Evolutionary conservation across 2,888 invertebrate genomes (phyloP), one percentile per base, ranked within the genome.

Genomic region (Folsomia candida): DNA sequence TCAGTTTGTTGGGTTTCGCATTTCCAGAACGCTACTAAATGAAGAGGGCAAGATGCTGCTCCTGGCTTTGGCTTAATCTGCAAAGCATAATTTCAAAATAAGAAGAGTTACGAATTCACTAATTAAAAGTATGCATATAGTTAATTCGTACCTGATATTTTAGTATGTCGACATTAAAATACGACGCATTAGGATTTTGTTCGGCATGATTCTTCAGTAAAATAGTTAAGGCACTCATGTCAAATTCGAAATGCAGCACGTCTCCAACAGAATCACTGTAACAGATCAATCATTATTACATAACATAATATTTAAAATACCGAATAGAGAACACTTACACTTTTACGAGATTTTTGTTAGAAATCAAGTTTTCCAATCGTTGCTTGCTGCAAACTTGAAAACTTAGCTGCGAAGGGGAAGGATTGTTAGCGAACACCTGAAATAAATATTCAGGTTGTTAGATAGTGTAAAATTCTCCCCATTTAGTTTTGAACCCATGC

Each of bases 1-100:
- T 97, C 96, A 2, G 97, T 97, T 82, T 93, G 93, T 69, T 88
- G 87, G 37, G 87, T 85, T 81, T 96, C 96, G 84, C 95, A 96
- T 84, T 97, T 97, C 97, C 97, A 98, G 85, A 97, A 97, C 72
- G 94, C 90, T 28, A 95, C 94, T 82, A 98, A 85, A 83, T 96
- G 94, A 81, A 97, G 90, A 3, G 98, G 98, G 82, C 96, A 94
- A 29, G 94, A 94, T 69, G 90, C 90, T 26, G 95, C 96, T 20
- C 94, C 94, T 4, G 75, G 76, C 75, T 82, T 76, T 47, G 78
- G 78, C 29, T 70, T 71, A 57, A 81, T 80, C 81, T 81, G 68
- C 25, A 54, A 47, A 26, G 37, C 4, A 60, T 60, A 6, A 60
- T n/a, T n/a, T n/a, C n/a, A n/a, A n/a, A n/a, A n/a, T n/a, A n/a